A percentile compares a stretch with the other conserved stretches of the same genome.
Evolutionary conservation across 2,113 vertebrate species (phyloP).

Genomic region (Suncus etruscus): DNA sequence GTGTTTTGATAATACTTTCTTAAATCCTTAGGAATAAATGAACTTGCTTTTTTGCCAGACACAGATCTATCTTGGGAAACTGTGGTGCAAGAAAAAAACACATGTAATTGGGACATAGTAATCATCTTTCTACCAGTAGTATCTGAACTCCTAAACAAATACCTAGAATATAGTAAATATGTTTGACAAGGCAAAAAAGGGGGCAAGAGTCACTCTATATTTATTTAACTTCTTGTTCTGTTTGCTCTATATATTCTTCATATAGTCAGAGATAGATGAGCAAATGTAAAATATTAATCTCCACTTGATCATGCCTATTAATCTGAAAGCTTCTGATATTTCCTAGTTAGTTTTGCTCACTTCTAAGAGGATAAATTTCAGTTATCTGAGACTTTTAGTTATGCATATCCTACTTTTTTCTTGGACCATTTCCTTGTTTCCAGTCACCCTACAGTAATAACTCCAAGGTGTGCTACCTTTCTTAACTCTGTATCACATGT

Average conservation of each 20-base stretch:
- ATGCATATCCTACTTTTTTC: neutral
- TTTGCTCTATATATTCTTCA: neutral
- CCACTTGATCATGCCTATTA: conserved; percentile 12
- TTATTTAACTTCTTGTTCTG: neutral
- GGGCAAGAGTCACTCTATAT: neutral
- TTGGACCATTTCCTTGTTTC: neutral
- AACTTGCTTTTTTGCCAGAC: neutral
- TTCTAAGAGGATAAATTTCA: neutral
- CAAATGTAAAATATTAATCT: conserved; percentile 36
- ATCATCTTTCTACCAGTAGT: neutral
- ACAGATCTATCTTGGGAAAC: conserved; percentile 32
- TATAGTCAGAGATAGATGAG: neutral
- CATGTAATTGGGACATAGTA: neutral
- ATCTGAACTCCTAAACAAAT: neutral
- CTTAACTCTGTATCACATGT: neutral
- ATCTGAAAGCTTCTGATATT: conserved; percentile 8
- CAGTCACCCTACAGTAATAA: neutral
- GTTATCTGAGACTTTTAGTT: neutral
- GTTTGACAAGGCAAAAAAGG: neutral
- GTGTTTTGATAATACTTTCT: conserved; percentile 6
- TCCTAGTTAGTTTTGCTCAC: conserved; percentile 20
- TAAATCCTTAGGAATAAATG: neutral
- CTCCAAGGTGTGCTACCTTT: neutral
- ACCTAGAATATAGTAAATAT: neutral
- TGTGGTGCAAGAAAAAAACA: neutral